These are phyloP conservation scores for Acanthaster planci DNA, from an alignment of 35 echinoderm and acorn worm species.

Conservation along the genomic window DNA sequence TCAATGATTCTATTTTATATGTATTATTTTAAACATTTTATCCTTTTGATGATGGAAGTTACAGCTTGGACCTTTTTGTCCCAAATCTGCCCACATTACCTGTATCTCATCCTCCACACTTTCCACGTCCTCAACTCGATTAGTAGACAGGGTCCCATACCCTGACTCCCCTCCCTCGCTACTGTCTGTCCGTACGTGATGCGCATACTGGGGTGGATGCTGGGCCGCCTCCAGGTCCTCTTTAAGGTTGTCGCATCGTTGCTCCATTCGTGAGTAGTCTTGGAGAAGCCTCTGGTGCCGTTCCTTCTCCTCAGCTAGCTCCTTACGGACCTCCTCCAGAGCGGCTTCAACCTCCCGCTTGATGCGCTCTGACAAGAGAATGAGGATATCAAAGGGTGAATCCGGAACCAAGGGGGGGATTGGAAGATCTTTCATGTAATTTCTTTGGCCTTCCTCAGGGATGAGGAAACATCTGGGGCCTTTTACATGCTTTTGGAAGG, in stretches of 20 bases:
- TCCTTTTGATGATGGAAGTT: too few relatives aligned
- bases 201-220: constrained; percentile 24
- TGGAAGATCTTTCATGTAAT: too few relatives aligned
- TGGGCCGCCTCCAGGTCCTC: constrained; percentile 85
- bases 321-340: constrained; percentile 45
- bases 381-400: background rate
- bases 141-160: constrained; percentile 83
- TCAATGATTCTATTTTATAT: too few relatives aligned
- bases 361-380: constrained; percentile 3
- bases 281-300: constrained; percentile 90
- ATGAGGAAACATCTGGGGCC: too few relatives aligned
- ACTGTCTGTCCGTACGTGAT: constrained; percentile 68
- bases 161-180: constrained; percentile 88
- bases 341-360: constrained; percentile 39
- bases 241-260: constrained; percentile 86
- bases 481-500: too few relatives aligned
- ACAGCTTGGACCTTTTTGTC: too few relatives aligned
- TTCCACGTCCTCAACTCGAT: constrained; percentile 62
- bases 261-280: constrained; percentile 84
- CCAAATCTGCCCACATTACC: constrained; percentile 24
- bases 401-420: too few relatives aligned
- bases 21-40: too few relatives aligned
- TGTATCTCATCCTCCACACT: constrained; percentile 74
- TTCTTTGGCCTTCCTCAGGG: too few relatives aligned
- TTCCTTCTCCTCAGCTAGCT: constrained; percentile 74